Conservation (phyloP, 2,113 vertebrate genomes). For the Takifugu flavidus region DNA sequence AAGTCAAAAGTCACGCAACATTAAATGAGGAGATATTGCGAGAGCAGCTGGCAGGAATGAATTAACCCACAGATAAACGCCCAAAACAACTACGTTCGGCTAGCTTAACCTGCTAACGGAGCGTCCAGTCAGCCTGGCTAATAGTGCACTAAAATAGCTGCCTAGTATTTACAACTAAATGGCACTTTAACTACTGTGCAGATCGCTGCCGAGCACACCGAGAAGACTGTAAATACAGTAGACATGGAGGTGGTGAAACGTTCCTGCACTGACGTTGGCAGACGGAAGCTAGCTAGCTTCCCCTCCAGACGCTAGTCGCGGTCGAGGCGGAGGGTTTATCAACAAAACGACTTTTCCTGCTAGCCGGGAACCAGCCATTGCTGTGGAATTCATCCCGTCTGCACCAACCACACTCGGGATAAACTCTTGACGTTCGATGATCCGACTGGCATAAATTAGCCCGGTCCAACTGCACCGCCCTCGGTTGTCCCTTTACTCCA, state of each 20-base stretch:
- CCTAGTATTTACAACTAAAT: neutral
- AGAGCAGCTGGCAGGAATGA: slow-evolving; percentile 12
- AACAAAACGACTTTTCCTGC: slow-evolving; percentile 53
- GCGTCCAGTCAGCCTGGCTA: slow-evolving; percentile 17
- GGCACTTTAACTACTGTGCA: neutral
- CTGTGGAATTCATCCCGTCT: slow-evolving; percentile 1
- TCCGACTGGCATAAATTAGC: rapidly evolving
- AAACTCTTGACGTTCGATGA: neutral
- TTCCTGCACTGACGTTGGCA: slow-evolving; percentile 13
- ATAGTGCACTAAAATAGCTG: neutral
- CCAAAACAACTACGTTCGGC: slow-evolving; percentile 34
- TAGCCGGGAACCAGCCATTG: slow-evolving; percentile 33
- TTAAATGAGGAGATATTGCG: no score
- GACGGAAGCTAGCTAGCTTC: slow-evolving; percentile 14
- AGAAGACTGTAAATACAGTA: neutral
- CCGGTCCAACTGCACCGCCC: no score
- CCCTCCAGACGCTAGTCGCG: slow-evolving; percentile 44
- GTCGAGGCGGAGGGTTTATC: slow-evolving; percentile 36
- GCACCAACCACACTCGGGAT: slow-evolving; percentile 4
- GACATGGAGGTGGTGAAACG: neutral
- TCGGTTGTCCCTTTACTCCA: no score
- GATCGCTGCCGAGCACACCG: neutral
- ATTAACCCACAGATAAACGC: slow-evolving; percentile 28
- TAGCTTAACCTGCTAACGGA: slow-evolving; percentile 44
- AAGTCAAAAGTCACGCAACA: neutral